Base-by-base conservation (phyloP, 2,113 vertebrate species). In the Garra rufa region DNA sequence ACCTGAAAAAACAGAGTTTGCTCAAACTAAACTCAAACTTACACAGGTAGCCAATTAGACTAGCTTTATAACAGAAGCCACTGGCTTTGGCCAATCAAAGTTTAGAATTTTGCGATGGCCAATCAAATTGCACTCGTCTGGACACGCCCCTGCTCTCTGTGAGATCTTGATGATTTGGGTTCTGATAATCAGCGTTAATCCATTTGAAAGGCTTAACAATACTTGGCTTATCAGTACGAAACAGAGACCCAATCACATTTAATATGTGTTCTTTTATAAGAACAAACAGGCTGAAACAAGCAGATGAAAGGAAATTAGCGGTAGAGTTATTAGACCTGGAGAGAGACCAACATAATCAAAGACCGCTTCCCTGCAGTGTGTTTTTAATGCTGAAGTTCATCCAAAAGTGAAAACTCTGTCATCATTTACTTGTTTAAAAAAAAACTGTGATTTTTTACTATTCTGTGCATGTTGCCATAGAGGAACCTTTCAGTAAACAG, bases 151-250 rank as follows among this genome's bases (percentile, higher is more conserved):
- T 26, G 8, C 3, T 81, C 48, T 41, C 26, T 52, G 41, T 6
- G 14, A 81, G 41, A 76, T 84, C 6, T 1, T 57, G n/a, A 2
- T 34, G 50, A 46, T 61, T 82, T 76, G 28, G 30, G 71, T 63
- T 15, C 52, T 77, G 15, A 82, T 82, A 74, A 78, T 44, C n/a
- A 73, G 74, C 24, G 4, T 71, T 87, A 82, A 85, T 85, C 10
- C 21, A 46, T 73, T 85, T 65, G 50, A 85, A 71, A 55, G 44
- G 74, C 73, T 87, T 77, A 77, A 84, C 78, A 84, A 71, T 78
- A 76, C 63, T 43, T 61, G 30, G 71, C 83, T 82, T 85, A 87
- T 85, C 83, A 70, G n/a, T 63, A 65, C 44, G 14, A 78, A 79
- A 70, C 73, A 78, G 63, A 28, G 57, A 41, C 75, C 30, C 28